Percentiles rank a stretch among this genome's conserved stretches.
These are phyloP conservation scores for Plodia interpunctella DNA, from an alignment of 1,140 invertebrate species.

Conservation along the genomic window DNA sequence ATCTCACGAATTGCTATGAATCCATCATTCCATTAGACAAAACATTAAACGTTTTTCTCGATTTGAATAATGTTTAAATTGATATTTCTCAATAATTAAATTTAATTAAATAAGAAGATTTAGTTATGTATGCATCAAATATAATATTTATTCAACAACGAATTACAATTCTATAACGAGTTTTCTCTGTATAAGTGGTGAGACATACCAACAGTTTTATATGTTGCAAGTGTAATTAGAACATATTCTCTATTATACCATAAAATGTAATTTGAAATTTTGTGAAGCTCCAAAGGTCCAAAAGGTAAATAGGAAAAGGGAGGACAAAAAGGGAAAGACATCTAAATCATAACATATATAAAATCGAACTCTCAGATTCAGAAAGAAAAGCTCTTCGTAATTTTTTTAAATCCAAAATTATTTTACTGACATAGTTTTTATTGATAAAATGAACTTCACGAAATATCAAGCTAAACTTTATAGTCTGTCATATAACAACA, in stretches of 20 bases:
- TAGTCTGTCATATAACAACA: constrained; percentile 1
- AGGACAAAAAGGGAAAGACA: too few species aligned
- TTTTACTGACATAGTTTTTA: too few species aligned
- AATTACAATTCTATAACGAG: constrained; percentile 9
- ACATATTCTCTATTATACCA: not conserved
- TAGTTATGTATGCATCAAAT: constrained; percentile 5
- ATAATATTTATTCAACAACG: constrained; percentile 11
- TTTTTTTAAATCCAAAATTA: too few species aligned
- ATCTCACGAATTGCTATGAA: too few species aligned
- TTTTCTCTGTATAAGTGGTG: not conserved
- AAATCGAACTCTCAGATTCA: too few species aligned
- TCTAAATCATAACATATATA: too few species aligned
- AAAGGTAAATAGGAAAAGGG: too few species aligned
- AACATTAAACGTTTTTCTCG: not conserved
- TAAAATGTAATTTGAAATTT: not conserved
- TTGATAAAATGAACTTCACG: too few species aligned
- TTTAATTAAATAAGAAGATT: too few species aligned
- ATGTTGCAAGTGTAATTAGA: constrained; percentile 5
- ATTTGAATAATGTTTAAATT: not conserved
- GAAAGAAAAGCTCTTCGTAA: too few species aligned
- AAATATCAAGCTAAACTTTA: not conserved
- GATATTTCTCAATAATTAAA: not conserved
- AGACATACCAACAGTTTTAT: constrained; percentile 1
- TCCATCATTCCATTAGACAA: too few species aligned
- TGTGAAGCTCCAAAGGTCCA: not conserved